Base-by-base conservation (phyloP, 2,797 vertebrate genomes). In the Odontamblyopus lacepedii region DNA sequence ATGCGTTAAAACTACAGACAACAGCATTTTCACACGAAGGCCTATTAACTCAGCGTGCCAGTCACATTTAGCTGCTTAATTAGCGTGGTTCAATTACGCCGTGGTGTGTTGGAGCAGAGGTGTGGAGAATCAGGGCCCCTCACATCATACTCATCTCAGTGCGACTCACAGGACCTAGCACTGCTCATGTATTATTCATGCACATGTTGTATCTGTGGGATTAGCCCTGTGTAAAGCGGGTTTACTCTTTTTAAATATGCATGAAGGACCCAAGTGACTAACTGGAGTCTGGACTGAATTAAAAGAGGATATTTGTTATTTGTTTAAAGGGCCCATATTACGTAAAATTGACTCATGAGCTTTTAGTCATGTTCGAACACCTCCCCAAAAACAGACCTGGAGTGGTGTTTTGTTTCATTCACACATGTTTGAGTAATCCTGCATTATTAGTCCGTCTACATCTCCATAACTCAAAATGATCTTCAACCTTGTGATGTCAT, bases 51-150 rank as follows among this genome's bases (percentile, higher is more conserved):
- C 71, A 55, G 79, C 55, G 72, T 70, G 69, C 78, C 78, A 79
- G 80, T 84, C 85, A 86, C 86, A 88, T 79, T 81, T 83, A 86
- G 84, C 84, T 74, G 76, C 72, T 75, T 89, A 87, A 91, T 91
- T 83, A 88, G 71, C 76, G 67, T 79, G 74, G 68, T 60, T 77
- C 80, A 88, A 87, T 90, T 90, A 92, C 82, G 83, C 79, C 78
- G 71, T 78, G 68, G 73, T 79, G 89, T 81, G 83, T 83, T 62
- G 63, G 79, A 83, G 84, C 75, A 84, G 88, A 87, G 83, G 82
- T 87, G 88, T 85, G 82, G 79, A 85, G 88, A 91, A 92, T 91
- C 89, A 89, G 83, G 79, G 70, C 86, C 90, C 86, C 89, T 92
- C 85, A 88, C 82, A 86, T 80, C 70, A 73, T 75, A 78, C 81